Evolutionary conservation across 2,888 invertebrate genomes (phyloP).

Genomic region (Nomada ferruginata): DNA sequence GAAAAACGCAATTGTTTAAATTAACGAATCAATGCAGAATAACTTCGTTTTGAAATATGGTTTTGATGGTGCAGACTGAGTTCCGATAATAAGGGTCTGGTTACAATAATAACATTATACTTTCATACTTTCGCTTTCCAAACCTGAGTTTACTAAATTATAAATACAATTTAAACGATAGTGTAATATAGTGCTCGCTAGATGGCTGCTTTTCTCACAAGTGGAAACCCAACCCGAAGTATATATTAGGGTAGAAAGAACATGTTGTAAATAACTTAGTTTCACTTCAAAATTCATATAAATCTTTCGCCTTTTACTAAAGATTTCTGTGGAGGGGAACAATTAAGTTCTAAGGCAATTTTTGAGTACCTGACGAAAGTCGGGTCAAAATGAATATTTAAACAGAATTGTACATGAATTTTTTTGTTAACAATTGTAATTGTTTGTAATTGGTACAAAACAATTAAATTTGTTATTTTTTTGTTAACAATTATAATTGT

Average conservation of each 20-base stretch:
- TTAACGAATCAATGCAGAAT: no score
- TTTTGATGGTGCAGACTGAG: no score
- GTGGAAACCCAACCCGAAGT: neutral
- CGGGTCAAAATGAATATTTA: constrained; percentile 63
- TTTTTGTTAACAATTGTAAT: no score
- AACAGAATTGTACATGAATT: neutral
- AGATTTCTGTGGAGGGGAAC: constrained; percentile 84
- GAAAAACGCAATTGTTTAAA: no score
- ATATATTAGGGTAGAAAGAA: neutral
- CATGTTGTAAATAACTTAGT: constrained; percentile 72
- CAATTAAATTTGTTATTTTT: no score
- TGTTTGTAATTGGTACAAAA: no score
- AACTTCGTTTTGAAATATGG: no score
- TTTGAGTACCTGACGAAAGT: constrained; percentile 75
- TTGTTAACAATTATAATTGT: no score
- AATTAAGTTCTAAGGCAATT: constrained; percentile 82
- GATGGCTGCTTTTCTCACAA: neutral
- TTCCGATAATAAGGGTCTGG: no score
- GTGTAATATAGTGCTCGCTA: neutral
- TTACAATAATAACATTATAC: no score
- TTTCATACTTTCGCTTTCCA: neutral
- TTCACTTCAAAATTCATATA: constrained; percentile 84
- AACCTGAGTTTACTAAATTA: no score
- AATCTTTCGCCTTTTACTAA: constrained; percentile 85
- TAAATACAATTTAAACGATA: neutral